Base-by-base conservation (phyloP, 2,888 invertebrate genomes). In the Sturmia bella region DNA sequence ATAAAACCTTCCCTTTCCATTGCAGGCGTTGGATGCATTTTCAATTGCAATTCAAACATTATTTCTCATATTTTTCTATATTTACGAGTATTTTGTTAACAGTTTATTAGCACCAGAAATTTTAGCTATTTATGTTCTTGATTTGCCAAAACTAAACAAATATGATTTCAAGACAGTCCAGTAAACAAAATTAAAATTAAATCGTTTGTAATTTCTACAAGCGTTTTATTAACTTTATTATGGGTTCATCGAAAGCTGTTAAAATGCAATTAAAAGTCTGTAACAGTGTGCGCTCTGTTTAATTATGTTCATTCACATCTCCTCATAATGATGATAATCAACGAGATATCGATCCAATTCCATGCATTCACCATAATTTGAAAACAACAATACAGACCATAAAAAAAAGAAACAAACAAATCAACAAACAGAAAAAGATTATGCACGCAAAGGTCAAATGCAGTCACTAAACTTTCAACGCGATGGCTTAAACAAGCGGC, bases 381-480 rank as follows among this genome's bases (percentile, higher is more conserved):
- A 50, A 56, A 70, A 50, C 41, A 32, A 79, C 80, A 72, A 50
- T 74, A 80, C 68, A 56, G 52, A 7, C 54, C 39, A 61, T 39
- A 32, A 61, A 54, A 24, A 48, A n/a, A n/a, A n/a, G n/a, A n/a
- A n/a, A n/a, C n/a, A 61, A 59, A 63, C 12, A 66, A 54, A 41
- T 54, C 15, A 52, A 54, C 52, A 11, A 52, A 41, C 63, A 78
- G 32, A 32, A 32, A 66, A 59, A 39, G n/a, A 17, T 39, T 74
- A 50, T 68, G 37, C 57, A 56, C 50, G 43, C 73, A 80, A 80
- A 83, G 83, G 83, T 80, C 83, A 83, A 54, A 76, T 73, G 75
- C 76, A 80, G 83, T 83, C 80, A 83, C 66, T 83, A 72, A 82
- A 83, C 82, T 75, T 66, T 57, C 12, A 41, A 61, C 17, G 24